These are phyloP conservation scores for Sminthurinus aureus DNA, from an alignment of 2,888 invertebrate species.

Conservation along the genomic window DNA sequence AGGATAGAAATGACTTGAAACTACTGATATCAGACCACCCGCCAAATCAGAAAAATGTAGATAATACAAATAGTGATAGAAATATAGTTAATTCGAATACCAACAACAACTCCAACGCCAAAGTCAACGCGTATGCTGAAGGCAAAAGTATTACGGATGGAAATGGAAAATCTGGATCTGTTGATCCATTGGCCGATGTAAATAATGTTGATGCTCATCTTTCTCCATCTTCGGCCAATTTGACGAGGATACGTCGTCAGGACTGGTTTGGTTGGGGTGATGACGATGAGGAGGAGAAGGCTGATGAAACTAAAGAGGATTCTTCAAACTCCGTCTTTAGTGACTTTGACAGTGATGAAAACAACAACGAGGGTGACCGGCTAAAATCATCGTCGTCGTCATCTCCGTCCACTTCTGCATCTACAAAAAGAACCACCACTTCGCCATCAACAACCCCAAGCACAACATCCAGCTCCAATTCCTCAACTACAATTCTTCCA, in stretches of 20 bases:
- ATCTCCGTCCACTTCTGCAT: not conserved
- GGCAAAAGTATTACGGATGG: not conserved
- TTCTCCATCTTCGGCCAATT: not conserved
- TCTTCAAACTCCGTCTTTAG: not conserved
- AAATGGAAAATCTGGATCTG: not conserved
- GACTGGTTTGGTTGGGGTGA: not conserved
- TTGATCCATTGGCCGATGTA: not conserved
- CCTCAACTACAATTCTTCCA: conserved; percentile 3
- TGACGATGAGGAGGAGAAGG: conserved; percentile 7
- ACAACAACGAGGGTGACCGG: conserved; percentile 13
- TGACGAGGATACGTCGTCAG: not conserved
- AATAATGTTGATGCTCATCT: too few relatives aligned
- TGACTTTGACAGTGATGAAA: conserved; percentile 11
- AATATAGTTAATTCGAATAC: not conserved
- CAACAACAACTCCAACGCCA: not conserved
- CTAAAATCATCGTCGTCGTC: conserved; percentile 38
- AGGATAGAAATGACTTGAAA: conserved; percentile 37
- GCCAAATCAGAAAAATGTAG: conserved; percentile 1
- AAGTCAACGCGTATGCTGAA: not conserved
- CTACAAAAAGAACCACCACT: conserved; percentile 4
- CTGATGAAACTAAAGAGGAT: not conserved
- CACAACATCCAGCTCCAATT: not conserved
- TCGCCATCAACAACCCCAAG: not conserved
- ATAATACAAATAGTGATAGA: not conserved
- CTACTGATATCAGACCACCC: conserved; percentile 43